phyloP scores from a whole-genome alignment of 2,888 invertebrate species.

The Yponomeuta cagnagella region DNA sequence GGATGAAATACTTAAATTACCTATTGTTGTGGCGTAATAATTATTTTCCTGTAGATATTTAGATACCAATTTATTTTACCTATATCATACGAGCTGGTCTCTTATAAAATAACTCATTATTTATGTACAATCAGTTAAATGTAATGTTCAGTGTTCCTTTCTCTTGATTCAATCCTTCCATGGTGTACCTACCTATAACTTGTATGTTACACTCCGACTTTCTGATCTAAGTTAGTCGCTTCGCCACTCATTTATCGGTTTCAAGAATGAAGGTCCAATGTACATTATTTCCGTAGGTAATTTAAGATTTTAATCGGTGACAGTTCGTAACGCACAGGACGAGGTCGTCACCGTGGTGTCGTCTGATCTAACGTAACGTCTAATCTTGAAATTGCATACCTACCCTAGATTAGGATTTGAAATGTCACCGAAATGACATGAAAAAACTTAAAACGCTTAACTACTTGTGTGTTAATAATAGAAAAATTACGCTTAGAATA shows the following conservation, averaged over 20 bases:
- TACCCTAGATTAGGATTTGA: slow-evolving; percentile 34
- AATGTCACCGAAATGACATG: slow-evolving; percentile 42
- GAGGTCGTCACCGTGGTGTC: slow-evolving; percentile 38
- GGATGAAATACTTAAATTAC: slow-evolving; percentile 14
- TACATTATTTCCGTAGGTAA: slow-evolving; percentile 66
- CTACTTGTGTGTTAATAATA: slow-evolving; percentile 66
- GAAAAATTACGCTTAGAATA: slow-evolving; percentile 67
- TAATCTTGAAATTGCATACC: slow-evolving; percentile 40
- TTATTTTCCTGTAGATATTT: slow-evolving; percentile 14
- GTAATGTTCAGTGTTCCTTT: slow-evolving; percentile 5
- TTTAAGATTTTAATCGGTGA: slow-evolving; percentile 54
- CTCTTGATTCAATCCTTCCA: not conserved
- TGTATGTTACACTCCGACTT: not conserved
- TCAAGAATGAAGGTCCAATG: slow-evolving; percentile 59
- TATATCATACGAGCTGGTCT: slow-evolving; percentile 61
- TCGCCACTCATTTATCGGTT: slow-evolving; percentile 44
- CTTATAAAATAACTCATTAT: slow-evolving; percentile 52
- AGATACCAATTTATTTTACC: not conserved
- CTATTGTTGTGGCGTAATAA: slow-evolving; percentile 4
- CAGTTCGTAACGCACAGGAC: slow-evolving; percentile 27
- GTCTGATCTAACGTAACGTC: slow-evolving; percentile 37
- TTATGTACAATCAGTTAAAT: slow-evolving; percentile 3
- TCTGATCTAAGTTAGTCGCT: slow-evolving; percentile 34
- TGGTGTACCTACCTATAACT: not conserved
- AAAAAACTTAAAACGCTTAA: slow-evolving; percentile 62